These are phyloP conservation scores for Rallus limicola DNA, from an alignment of 2,113 vertebrate species.

Conservation along the genomic window DNA sequence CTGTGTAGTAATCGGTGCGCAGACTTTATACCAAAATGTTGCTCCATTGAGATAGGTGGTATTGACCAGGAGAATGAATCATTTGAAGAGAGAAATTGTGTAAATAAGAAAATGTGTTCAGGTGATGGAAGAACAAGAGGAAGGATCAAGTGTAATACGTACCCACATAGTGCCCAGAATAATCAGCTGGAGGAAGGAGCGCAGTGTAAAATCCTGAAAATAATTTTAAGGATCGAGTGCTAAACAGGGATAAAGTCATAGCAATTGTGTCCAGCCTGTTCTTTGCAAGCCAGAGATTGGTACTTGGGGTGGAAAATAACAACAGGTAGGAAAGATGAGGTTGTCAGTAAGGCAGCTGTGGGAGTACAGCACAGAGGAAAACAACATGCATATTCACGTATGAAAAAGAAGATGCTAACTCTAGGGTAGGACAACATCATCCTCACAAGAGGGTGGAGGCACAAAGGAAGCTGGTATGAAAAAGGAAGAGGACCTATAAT, in stretches of 20 bases:
- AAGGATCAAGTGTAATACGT: not conserved
- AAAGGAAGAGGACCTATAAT: not conserved
- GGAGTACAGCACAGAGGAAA: not conserved
- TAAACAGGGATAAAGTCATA: not conserved
- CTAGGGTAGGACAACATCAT: not conserved
- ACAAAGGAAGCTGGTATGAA: not conserved
- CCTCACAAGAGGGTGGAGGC: not conserved
- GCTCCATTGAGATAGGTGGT: not conserved
- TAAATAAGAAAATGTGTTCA: not conserved
- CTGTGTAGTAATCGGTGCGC: not conserved
- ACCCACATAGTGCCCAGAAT: rapidly evolving
- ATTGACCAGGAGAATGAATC: not conserved
- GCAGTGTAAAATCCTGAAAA: not conserved
- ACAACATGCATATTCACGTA: not conserved
- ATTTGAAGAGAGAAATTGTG: not conserved
- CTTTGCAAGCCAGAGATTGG: not conserved
- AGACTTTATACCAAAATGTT: not conserved
- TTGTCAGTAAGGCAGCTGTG: not conserved
- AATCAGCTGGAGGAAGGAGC: not conserved
- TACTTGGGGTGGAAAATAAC: not conserved
- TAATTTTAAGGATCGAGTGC: not conserved
- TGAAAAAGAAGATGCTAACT: not conserved
- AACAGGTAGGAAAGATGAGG: not conserved
- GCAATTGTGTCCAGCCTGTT: not conserved
- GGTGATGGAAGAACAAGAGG: not conserved